Evolutionary conservation across 2,888 invertebrate species (phyloP).

Genomic region (Lasius fuliginosus): DNA sequence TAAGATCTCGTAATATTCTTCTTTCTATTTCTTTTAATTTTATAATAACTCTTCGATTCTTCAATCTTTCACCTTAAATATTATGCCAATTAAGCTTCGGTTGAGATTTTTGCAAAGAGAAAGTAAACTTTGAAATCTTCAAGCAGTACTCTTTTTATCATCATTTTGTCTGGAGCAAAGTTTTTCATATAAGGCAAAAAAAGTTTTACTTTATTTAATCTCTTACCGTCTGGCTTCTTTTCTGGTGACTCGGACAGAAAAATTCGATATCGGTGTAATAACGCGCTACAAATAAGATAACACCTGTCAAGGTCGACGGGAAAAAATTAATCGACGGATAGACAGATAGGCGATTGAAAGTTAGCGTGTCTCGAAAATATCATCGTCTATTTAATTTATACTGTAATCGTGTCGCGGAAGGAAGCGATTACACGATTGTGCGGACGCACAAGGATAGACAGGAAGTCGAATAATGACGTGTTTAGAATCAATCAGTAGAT

Average conservation of each 20-base stretch:
- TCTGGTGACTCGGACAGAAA: slow-evolving; percentile 27
- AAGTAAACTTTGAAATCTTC: background rate
- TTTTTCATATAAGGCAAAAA: background rate
- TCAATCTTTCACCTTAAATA: slow-evolving; percentile 7
- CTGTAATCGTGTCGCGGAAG: slow-evolving; percentile 27
- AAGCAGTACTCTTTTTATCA: background rate
- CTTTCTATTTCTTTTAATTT: background rate
- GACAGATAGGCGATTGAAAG: slow-evolving; percentile 55
- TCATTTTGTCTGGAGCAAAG: background rate
- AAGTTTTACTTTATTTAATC: slow-evolving; percentile 7
- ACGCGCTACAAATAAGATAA: slow-evolving; percentile 72
- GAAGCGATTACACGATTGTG: slow-evolving; percentile 36
- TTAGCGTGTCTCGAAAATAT: slow-evolving; percentile 34
- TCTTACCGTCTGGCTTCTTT: background rate
- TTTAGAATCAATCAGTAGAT: slow-evolving; percentile 6
- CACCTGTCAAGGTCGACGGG: slow-evolving; percentile 60
- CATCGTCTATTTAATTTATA: slow-evolving; percentile 57
- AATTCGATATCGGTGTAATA: slow-evolving; percentile 55
- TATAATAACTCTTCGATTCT: background rate
- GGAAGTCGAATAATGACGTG: slow-evolving; percentile 25
- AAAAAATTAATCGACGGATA: slow-evolving; percentile 60
- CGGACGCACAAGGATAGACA: background rate
- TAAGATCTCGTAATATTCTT: background rate
- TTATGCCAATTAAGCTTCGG: background rate
- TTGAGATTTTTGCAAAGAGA: background rate